Base-by-base conservation (phyloP, 2,888 invertebrate genomes). In the Amiota minor region DNA sequence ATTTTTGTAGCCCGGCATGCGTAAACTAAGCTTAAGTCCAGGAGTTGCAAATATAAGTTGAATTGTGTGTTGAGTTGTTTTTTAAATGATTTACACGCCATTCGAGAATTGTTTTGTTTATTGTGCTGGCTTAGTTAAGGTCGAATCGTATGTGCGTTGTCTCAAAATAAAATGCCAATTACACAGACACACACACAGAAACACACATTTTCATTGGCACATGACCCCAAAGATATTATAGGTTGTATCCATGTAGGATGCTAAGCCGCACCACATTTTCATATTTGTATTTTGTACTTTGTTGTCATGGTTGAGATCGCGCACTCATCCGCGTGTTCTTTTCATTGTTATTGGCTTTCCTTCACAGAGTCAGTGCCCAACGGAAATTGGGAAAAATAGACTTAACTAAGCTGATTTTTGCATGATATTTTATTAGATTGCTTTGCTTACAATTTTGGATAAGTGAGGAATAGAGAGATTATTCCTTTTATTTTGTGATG, bases 21-120 rank as follows among this genome's bases (percentile, higher is more conserved):
- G 53, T 16, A 6, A 16, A 14, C 53, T 53, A 8, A 35, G 23
- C 20, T 11, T 18, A 59, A 10, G 0, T 10, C 11, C 20, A 9
- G 11, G 18, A 9, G 59, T 20, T 18, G 20, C 18, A 11, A 20
- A 20, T 59, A 20, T 10, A 20, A 20, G 18, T 16, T 16, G 16
- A 20, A 14, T 77, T 81, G 80, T 77, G 67, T 75, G 72, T 75
- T 77, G 73, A 23, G 23, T 16, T 8, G 56, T 59, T 77, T 77
- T 77, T 80, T 74, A 83, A 81, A 85, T 85, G 85, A 85, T 83
- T 83, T 82, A 82, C 78, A 82, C 81, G 62, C 75, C 61, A 72
- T 73, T 73, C 67, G 67, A 35, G 23, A 46, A 70, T 20, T 46
- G 49, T 47, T 65, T 45, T 72, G 64, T 75, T 68, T 67, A 49